Evolutionary conservation across 1,140 invertebrate species (phyloP).

Genomic region (Globodera rostochiensis): DNA sequence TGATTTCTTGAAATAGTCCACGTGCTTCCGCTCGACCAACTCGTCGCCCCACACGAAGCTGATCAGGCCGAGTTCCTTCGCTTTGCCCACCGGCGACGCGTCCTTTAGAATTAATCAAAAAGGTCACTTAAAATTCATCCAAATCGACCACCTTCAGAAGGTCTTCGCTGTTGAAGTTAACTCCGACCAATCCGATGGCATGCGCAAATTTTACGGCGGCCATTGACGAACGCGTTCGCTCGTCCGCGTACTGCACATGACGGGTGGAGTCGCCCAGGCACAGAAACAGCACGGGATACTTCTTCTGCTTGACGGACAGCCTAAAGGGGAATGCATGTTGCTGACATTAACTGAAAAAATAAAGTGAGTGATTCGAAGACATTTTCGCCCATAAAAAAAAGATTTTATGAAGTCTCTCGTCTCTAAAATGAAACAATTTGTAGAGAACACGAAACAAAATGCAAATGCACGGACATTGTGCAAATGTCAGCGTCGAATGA

Average conservation of each 20-base stretch:
- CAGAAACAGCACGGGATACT: constrained; percentile 64
- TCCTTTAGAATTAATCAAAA: neutral
- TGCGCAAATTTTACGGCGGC: constrained; percentile 60
- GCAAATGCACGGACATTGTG: constrained; percentile 53
- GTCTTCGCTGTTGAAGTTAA: constrained; percentile 64
- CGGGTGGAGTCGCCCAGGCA: constrained; percentile 54
- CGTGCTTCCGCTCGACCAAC: constrained; percentile 54
- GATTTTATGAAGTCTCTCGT: neutral
- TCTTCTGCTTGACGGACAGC: constrained; percentile 61
- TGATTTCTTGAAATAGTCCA: constrained; percentile 64
- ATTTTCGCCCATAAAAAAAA: constrained; percentile 24
- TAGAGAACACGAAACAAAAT: too few relatives aligned
- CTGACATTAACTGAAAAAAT: too few relatives aligned
- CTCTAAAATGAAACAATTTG: too few relatives aligned
- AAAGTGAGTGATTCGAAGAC: too few relatives aligned
- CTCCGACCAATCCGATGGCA: constrained; percentile 55
- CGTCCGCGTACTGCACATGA: constrained; percentile 53
- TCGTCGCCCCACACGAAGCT: constrained; percentile 65
- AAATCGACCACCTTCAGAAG: constrained; percentile 40
- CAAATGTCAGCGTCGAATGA: constrained; percentile 66
- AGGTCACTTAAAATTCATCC: neutral
- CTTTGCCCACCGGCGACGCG: constrained; percentile 49
- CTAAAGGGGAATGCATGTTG: constrained; percentile 35
- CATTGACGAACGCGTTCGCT: constrained; percentile 52
- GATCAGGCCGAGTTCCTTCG: constrained; percentile 60